Evolutionary conservation across 1,140 invertebrate genomes (phyloP).

Genomic region (Drosophila pandora): DNA sequence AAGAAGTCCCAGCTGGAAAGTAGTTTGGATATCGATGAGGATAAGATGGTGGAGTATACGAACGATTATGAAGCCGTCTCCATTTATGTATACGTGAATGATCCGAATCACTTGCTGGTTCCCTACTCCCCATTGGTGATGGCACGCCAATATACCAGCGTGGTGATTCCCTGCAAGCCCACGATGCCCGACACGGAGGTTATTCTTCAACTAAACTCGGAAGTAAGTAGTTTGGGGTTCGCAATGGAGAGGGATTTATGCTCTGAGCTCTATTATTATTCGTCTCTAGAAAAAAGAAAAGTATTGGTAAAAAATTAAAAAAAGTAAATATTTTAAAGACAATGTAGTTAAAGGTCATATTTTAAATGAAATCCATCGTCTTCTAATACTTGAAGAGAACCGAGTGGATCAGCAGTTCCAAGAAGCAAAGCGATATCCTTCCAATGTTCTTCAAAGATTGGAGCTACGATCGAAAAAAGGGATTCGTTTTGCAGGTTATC

Average conservation of each 20-base stretch:
- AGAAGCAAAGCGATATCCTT: constrained; percentile 6
- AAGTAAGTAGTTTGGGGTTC: constrained; percentile 45
- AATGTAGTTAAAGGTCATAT: background rate
- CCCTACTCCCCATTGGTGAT: constrained; percentile 74
- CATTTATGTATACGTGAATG: constrained; percentile 88
- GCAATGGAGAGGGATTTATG: no score
- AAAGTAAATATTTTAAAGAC: background rate
- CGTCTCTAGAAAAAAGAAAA: background rate
- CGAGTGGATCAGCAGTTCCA: constrained; percentile 30
- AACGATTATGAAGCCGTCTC: constrained; percentile 84
- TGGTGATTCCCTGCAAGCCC: constrained; percentile 88
- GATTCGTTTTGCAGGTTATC: constrained; percentile 51
- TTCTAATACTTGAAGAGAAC: constrained; percentile 9
- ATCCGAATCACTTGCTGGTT: constrained; percentile 86
- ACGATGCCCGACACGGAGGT: constrained; percentile 87
- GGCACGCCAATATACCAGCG: constrained; percentile 82
- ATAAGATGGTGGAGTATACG: constrained; percentile 74
- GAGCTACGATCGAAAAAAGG: constrained; percentile 43
- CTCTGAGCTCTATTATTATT: no score
- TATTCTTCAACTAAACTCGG: constrained; percentile 83
- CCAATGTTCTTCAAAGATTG: constrained; percentile 32
- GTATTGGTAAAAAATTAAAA: background rate
- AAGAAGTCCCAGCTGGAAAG: constrained; percentile 56
- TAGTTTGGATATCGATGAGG: constrained; percentile 23
- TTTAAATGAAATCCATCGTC: background rate